Conservation (phyloP, 2,888 invertebrate species). For the Andrena fulva region DNA sequence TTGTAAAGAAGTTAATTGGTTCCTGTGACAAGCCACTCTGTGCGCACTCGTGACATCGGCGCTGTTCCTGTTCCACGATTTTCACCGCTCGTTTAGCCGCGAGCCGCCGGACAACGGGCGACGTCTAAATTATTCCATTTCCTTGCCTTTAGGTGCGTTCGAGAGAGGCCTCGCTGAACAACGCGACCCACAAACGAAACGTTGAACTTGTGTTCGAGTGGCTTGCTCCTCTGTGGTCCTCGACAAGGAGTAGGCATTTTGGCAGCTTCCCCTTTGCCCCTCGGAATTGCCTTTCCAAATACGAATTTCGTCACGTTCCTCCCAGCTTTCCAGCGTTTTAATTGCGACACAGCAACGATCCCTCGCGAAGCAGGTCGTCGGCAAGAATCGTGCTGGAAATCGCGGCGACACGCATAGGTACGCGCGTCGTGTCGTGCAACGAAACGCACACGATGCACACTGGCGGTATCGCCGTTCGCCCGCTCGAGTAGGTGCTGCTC, state of each 20-base stretch:
- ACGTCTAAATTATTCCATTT: conserved; percentile 44
- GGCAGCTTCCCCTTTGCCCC: too few species aligned
- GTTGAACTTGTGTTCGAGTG: neutral
- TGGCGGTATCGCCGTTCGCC: conserved; percentile 42
- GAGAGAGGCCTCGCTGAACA: neutral
- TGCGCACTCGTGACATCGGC: conserved; percentile 41
- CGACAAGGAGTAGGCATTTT: too few species aligned
- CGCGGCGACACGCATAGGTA: conserved; percentile 17
- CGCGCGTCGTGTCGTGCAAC: conserved; percentile 33
- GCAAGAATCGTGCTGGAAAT: conserved; percentile 9
- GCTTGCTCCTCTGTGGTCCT: too few species aligned
- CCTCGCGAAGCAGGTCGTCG: neutral
- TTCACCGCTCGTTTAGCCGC: conserved; percentile 38
- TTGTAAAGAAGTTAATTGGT: conserved; percentile 84
- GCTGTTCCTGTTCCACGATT: conserved; percentile 51
- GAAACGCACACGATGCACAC: conserved; percentile 57
- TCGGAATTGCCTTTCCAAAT: neutral
- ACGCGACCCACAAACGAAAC: conserved; percentile 21
- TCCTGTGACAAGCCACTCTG: conserved; percentile 74
- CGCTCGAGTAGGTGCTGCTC: conserved; percentile 78
- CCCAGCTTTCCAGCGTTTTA: neutral
- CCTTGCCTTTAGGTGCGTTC: neutral
- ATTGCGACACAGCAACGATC: conserved; percentile 1
- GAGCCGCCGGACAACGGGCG: conserved; percentile 1
- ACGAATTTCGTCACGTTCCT: neutral